Conservation (phyloP, 2,797 vertebrate genomes). For the Sebastes kiyomatsui region DNA sequence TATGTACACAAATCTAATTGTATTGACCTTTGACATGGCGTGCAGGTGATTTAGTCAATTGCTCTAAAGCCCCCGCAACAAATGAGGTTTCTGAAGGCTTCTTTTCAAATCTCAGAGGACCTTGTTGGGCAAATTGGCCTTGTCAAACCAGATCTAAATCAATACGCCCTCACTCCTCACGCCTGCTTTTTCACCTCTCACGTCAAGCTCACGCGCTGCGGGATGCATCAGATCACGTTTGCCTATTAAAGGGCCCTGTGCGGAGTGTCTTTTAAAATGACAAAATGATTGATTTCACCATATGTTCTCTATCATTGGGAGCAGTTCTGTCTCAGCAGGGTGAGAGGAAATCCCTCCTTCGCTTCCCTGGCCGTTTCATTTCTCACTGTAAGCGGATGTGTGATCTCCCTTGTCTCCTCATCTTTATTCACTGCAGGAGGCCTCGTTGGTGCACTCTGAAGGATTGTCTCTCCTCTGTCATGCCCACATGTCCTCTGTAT, state of each 20-base stretch:
- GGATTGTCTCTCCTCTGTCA: conserved; percentile 61
- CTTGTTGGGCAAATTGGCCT: conserved; percentile 37
- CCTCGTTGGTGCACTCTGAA: conserved; percentile 51
- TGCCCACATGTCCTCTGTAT: conserved; percentile 46
- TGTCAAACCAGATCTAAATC: conserved; percentile 49
- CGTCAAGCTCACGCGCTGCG: not conserved
- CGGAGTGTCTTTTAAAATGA: conserved; percentile 26
- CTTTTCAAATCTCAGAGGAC: conserved; percentile 32
- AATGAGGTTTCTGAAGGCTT: conserved; percentile 30
- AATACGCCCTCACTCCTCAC: conserved; percentile 27
- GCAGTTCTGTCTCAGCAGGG: conserved; percentile 34
- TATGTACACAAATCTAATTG: not conserved
- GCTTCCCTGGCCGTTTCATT: conserved; percentile 22
- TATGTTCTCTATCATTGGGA: conserved; percentile 51
- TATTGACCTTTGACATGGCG: not conserved
- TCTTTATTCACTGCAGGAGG: conserved; percentile 67
- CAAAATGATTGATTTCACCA: conserved; percentile 58
- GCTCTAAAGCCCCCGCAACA: not conserved
- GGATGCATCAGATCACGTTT: conserved; percentile 1
- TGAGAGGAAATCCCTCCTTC: conserved; percentile 62
- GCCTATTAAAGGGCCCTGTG: not conserved
- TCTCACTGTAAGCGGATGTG: conserved; percentile 51
- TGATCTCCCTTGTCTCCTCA: conserved; percentile 68
- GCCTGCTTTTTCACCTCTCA: not conserved
- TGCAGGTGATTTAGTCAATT: not conserved